Evolutionary conservation across 2,888 invertebrate species (phyloP).

Genomic region (Eubasilissa splendida): DNA sequence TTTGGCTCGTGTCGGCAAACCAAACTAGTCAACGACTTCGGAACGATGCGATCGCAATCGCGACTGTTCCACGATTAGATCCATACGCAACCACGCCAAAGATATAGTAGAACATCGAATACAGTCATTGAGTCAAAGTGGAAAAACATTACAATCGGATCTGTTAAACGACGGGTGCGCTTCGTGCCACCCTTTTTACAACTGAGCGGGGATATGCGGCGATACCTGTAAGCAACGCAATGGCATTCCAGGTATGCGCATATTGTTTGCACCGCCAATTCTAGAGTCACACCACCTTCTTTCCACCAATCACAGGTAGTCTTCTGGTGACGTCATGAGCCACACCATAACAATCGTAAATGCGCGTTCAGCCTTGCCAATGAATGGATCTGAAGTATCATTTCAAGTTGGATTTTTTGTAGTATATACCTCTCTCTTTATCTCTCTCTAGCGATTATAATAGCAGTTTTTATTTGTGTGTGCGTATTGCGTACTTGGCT

Average conservation of each 20-base stretch:
- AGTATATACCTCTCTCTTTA: background rate
- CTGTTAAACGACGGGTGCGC: background rate
- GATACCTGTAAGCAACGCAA: slow-evolving; percentile 14
- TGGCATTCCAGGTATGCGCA: slow-evolving; percentile 38
- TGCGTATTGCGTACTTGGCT: too few relatives aligned
- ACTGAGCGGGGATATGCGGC: background rate
- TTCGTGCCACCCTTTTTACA: background rate
- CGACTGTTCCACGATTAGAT: slow-evolving; percentile 2
- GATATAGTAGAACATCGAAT: background rate
- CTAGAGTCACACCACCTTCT: slow-evolving; percentile 46
- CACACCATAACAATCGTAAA: slow-evolving; percentile 23
- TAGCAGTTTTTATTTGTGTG: background rate
- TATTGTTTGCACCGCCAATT: slow-evolving; percentile 40
- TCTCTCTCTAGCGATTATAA: background rate
- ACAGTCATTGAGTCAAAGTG: background rate
- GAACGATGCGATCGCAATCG: background rate
- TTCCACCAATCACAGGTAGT: slow-evolving; percentile 39
- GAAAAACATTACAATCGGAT: background rate
- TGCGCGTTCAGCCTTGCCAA: slow-evolving; percentile 15
- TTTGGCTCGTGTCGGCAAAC: slow-evolving; percentile 16
- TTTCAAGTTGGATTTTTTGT: background rate
- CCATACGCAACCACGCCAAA: background rate
- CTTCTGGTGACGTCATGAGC: slow-evolving; percentile 24
- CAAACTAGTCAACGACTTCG: slow-evolving; percentile 9
- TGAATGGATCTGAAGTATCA: slow-evolving; percentile 19